Percentiles rank a stretch among this genome's conserved stretches.
These are phyloP conservation scores for Syrmaticus mikado DNA, from an alignment of 2,113 vertebrate species.

Conservation along the genomic window DNA sequence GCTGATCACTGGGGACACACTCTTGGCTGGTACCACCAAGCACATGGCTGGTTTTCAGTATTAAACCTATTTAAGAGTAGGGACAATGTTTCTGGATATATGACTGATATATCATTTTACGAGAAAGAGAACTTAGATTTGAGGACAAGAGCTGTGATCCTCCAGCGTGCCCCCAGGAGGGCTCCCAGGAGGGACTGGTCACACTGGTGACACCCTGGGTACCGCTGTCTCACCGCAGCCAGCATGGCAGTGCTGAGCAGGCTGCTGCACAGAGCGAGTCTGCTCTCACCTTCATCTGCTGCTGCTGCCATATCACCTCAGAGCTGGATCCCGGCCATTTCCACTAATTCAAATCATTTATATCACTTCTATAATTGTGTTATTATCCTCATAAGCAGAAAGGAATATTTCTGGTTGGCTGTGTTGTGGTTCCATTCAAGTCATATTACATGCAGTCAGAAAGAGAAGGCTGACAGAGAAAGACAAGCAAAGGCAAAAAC, in stretches of 20 bases:
- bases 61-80: neutral
- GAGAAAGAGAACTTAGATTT: neutral
- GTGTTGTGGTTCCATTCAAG: neutral
- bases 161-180: neutral
- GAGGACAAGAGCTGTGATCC: neutral
- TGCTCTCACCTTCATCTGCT: neutral
- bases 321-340: fast-evolving
- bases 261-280: neutral
- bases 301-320: neutral
- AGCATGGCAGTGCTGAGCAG: fast-evolving
- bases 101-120: neutral
- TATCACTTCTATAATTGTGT: neutral
- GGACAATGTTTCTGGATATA: neutral
- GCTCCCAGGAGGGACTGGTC: neutral
- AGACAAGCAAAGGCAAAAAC: neutral
- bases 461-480: neutral
- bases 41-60: fast-evolving
- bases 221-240: neutral
- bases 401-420: neutral
- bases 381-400: neutral
- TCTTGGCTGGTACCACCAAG: neutral
- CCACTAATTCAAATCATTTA: neutral
- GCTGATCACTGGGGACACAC: fast-evolving
- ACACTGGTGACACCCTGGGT: neutral
- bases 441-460: neutral